phyloP scores from a whole-genome alignment of 2,797 vertebrate species.

The Rhynchonycteris naso region DNA sequence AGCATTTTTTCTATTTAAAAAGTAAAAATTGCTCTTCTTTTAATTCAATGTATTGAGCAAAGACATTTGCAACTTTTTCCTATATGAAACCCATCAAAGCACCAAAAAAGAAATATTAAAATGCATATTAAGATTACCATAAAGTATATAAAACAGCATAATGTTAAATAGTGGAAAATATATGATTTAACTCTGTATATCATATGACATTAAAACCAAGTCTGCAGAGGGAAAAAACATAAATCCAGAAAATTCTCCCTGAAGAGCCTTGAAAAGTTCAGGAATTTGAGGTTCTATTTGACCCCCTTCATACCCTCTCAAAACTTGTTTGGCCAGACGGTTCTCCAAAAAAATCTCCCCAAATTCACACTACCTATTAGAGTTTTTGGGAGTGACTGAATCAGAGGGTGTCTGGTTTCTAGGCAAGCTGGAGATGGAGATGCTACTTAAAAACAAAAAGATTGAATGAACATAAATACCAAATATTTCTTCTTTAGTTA shows the following conservation, averaged over 20 bases:
- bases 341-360: neutral
- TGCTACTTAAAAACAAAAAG: neutral
- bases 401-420: neutral
- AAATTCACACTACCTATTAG: neutral
- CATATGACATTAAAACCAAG: neutral
- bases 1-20: neutral
- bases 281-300: neutral
- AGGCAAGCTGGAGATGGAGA: neutral
- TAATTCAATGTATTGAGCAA: neutral
- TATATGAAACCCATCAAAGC: neutral
- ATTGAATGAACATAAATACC: neutral
- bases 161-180: neutral
- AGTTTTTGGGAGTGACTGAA: neutral
- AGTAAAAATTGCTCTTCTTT: neutral
- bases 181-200: neutral
- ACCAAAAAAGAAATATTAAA: neutral
- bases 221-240: neutral
- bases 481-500: neutral
- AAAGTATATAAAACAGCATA: neutral
- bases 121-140: neutral
- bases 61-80: neutral
- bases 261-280: neutral
- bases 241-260: neutral
- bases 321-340: neutral
- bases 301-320: neutral